These are phyloP conservation scores for Chrysopilus asiliformis DNA, from an alignment of 2,888 invertebrate genomes.

Conservation along the genomic window DNA sequence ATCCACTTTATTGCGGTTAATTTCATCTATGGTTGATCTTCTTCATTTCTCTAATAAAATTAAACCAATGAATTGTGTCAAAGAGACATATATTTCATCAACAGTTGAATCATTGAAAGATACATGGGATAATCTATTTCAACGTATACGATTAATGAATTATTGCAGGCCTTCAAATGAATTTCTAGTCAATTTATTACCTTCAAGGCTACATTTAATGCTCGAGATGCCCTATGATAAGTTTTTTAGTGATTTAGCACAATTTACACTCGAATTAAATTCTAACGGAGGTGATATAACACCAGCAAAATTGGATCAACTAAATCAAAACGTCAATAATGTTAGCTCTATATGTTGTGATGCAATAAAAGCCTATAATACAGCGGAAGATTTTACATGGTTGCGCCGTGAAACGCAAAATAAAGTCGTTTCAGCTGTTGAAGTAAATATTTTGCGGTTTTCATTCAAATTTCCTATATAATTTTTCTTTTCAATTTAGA, in stretches of 20 bases:
- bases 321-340: slow-evolving; percentile 26
- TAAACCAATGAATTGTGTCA: slow-evolving; percentile 6
- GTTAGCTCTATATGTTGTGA: slow-evolving; percentile 26
- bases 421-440: slow-evolving; percentile 44
- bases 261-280: slow-evolving; percentile 31
- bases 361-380: slow-evolving; percentile 33
- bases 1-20: slow-evolving; percentile 27
- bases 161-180: slow-evolving; percentile 28
- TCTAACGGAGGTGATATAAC: slow-evolving; percentile 20
- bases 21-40: slow-evolving; percentile 30
- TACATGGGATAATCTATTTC: slow-evolving; percentile 29
- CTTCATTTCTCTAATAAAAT: slow-evolving; percentile 21
- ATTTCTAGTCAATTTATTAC: slow-evolving; percentile 36
- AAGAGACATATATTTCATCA: slow-evolving; percentile 13
- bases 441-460: slow-evolving; percentile 35
- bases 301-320: slow-evolving; percentile 21
- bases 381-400: slow-evolving; percentile 36
- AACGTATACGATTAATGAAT: slow-evolving; percentile 26
- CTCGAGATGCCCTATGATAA: slow-evolving; percentile 32
- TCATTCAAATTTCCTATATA: neutral
- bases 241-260: slow-evolving; percentile 31
- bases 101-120: slow-evolving; percentile 26
- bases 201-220: slow-evolving; percentile 30
- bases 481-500: slow-evolving; percentile 20
- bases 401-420: slow-evolving; percentile 40